phyloP scores from a whole-genome alignment of 2,888 invertebrate genomes.

The Drosophila quasianomalipes region DNA sequence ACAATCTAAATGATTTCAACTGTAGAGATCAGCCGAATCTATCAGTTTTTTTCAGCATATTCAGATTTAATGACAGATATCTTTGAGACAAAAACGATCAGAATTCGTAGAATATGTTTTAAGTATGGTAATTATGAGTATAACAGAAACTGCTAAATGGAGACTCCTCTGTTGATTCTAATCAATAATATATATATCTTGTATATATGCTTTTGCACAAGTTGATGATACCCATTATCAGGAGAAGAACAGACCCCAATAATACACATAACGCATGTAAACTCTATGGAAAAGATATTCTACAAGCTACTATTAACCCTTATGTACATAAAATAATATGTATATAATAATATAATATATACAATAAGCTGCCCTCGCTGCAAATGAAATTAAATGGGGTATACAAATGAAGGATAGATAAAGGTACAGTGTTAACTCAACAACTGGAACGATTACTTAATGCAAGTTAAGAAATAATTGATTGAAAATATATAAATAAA shows the following conservation, averaged over 20 bases:
- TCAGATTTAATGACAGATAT: not conserved
- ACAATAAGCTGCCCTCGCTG: slow-evolving; percentile 1
- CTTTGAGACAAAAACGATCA: not conserved
- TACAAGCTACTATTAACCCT: not conserved
- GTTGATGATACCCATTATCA: no score
- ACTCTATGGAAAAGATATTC: no score
- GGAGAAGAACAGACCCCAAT: not conserved
- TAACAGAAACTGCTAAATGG: not conserved
- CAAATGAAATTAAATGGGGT: not conserved
- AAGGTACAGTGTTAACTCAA: not conserved
- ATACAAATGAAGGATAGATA: not conserved
- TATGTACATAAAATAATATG: not conserved
- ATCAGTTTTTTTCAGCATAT: not conserved
- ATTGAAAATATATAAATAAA: not conserved
- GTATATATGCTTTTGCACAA: not conserved
- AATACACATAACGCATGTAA: not conserved
- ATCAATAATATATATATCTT: not conserved
- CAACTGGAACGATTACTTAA: not conserved
- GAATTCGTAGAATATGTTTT: not conserved
- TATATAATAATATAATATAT: not conserved
- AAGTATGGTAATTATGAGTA: no score
- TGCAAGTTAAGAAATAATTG: not conserved
- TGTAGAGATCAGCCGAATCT: not conserved
- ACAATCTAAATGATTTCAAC: no score
- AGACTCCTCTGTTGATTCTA: not conserved